Conservation (phyloP, 2,113 vertebrate species). For the Cheilinus undulatus region DNA sequence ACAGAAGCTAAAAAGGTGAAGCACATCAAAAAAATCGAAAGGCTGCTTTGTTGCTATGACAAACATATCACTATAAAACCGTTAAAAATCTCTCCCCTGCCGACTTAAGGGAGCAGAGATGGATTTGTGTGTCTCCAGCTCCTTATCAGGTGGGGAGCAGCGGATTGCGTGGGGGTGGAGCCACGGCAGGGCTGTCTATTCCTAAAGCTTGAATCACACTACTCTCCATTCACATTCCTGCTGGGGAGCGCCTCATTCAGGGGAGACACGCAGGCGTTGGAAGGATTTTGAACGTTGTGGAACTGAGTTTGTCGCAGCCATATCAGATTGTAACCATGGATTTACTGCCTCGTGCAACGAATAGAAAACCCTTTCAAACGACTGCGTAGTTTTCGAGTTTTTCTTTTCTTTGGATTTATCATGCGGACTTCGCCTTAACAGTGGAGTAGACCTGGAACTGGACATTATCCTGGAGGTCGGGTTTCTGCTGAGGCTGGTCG, state of each 20-base stretch:
- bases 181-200: constrained; percentile 64
- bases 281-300: constrained; percentile 23
- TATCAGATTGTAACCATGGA: constrained; percentile 66
- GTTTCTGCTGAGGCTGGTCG: constrained; percentile 50
- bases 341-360: constrained; percentile 42
- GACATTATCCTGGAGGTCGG: constrained; percentile 32
- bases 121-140: constrained; percentile 24
- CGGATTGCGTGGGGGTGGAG: constrained; percentile 72
- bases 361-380: constrained; percentile 20
- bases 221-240: constrained; percentile 80
- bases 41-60: not conserved
- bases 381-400: constrained; percentile 22
- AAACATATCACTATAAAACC: not conserved
- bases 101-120: constrained; percentile 4
- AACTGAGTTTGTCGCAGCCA: constrained; percentile 23
- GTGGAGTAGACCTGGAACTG: constrained; percentile 58
- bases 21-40: not conserved
- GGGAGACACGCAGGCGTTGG: not conserved
- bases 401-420: constrained; percentile 67
- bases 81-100: not conserved
- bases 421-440: constrained; percentile 67
- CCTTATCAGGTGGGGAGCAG: constrained; percentile 66
- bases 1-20: not conserved
- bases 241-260: constrained; percentile 55
- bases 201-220: constrained; percentile 80